These are phyloP conservation scores for Euglossa dilemma DNA, from an alignment of 1,140 invertebrate species.

Conservation along the genomic window DNA sequence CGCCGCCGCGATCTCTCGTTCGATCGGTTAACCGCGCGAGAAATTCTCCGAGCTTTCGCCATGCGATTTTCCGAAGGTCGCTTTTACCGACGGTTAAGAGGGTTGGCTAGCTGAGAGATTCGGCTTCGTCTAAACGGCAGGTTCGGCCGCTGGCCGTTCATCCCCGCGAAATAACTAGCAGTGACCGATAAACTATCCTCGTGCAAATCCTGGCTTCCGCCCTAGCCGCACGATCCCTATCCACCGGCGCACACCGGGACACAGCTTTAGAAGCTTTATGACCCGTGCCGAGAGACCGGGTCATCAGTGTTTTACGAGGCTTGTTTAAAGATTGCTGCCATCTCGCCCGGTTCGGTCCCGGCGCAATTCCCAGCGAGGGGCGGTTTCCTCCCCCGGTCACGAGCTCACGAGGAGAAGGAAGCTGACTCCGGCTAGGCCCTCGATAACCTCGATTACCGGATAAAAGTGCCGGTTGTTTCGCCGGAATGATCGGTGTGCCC, in stretches of 20 bases:
- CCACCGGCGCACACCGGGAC: not conserved
- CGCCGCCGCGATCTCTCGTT: not conserved
- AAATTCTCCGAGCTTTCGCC: too few relatives aligned
- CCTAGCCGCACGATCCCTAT: not conserved
- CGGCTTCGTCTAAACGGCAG: too few relatives aligned
- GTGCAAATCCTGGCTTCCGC: not conserved
- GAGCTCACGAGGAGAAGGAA: constrained; percentile 1
- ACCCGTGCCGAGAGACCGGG: constrained; percentile 45
- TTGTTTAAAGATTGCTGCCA: constrained; percentile 48
- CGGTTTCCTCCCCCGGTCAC: constrained; percentile 6
- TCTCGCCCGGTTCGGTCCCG: not conserved
- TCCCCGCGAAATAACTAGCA: not conserved
- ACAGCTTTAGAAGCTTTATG: constrained; percentile 58
- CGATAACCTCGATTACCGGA: not conserved
- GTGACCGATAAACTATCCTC: constrained; percentile 32
- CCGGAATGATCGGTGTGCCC: too few relatives aligned
- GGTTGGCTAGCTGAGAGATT: too few relatives aligned
- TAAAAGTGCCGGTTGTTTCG: not conserved
- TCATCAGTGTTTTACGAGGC: constrained; percentile 56
- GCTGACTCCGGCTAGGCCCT: not conserved
- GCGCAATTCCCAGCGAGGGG: not conserved
- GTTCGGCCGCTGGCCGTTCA: not conserved
- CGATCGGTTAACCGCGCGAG: not conserved
- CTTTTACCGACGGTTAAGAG: too few relatives aligned
- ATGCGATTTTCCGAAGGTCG: too few relatives aligned